Percentiles rank a stretch among this genome's conserved stretches.
Conservation (phyloP, 2,888 invertebrate species). For the Disparrhopalites patrizii region DNA sequence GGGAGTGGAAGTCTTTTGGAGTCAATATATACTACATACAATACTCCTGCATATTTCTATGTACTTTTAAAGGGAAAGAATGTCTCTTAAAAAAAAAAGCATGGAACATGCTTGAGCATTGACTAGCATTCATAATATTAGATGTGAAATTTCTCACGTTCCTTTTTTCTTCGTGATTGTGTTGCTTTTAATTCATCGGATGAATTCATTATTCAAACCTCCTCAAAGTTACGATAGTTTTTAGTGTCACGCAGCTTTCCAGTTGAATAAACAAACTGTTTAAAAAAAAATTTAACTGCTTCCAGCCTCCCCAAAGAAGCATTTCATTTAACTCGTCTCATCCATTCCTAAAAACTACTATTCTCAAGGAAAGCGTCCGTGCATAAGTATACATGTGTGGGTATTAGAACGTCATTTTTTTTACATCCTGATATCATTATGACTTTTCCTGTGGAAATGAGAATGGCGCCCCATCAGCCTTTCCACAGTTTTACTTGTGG, state of each 20-base stretch:
- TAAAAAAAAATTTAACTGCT: conserved; percentile 3
- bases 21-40: too few species aligned
- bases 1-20: too few species aligned
- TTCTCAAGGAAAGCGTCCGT: too few species aligned
- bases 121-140: neutral
- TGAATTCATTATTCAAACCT: conserved; percentile 5
- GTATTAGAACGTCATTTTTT: too few species aligned
- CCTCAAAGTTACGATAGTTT: conserved; percentile 7
- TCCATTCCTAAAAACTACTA: too few species aligned
- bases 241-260: conserved; percentile 6
- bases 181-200: conserved; percentile 1
- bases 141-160: conserved; percentile 19
- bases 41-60: too few species aligned
- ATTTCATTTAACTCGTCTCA: too few species aligned
- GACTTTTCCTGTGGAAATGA: too few species aligned
- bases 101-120: conserved; percentile 6
- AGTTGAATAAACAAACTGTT: conserved; percentile 8
- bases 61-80: neutral
- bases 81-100: neutral
- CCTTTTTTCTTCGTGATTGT: conserved; percentile 8
- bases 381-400: too few species aligned
- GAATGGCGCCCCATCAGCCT: too few species aligned
- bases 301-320: neutral
- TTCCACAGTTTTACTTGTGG: too few species aligned
- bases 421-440: too few species aligned